These are phyloP conservation scores for Halcyon leucocephala DNA, from an alignment of 2,797 vertebrate genomes.

Conservation along the genomic window DNA sequence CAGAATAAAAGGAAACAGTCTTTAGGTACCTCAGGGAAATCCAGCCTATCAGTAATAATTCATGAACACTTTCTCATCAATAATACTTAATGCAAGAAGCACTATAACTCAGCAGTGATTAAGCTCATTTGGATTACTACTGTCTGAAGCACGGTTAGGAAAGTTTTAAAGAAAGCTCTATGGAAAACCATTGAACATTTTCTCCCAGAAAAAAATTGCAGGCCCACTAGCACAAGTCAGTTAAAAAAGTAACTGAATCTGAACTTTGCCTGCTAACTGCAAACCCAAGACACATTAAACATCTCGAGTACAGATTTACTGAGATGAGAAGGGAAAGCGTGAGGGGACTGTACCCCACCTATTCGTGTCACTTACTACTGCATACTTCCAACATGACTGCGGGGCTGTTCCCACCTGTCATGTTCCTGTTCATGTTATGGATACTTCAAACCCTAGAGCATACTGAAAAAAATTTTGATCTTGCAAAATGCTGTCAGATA, in stretches of 20 bases:
- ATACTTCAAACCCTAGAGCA: not conserved
- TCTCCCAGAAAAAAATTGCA: not conserved
- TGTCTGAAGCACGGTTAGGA: not conserved
- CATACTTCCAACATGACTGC: not conserved
- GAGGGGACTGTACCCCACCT: not conserved
- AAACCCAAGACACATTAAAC: not conserved
- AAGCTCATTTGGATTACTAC: slow-evolving; percentile 29
- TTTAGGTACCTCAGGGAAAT: slow-evolving; percentile 4
- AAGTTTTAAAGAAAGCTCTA: slow-evolving; percentile 15
- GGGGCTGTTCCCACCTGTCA: not conserved
- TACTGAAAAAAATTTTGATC: not conserved
- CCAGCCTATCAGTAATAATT: slow-evolving; percentile 33
- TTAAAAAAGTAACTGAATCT: not conserved
- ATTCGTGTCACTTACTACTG: not conserved
- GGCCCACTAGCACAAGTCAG: not conserved
- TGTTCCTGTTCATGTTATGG: not conserved
- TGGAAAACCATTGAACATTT: not conserved
- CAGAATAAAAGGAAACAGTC: not conserved
- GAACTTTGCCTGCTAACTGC: not conserved
- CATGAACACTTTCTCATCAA: slow-evolving; percentile 44
- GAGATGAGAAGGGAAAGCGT: not conserved
- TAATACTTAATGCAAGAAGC: slow-evolving; percentile 48
- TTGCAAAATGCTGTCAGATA: not conserved
- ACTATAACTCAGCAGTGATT: slow-evolving; percentile 40
- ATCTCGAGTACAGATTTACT: not conserved